phyloP scores from a whole-genome alignment of 2,113 vertebrate species.

The Oceanites oceanicus region DNA sequence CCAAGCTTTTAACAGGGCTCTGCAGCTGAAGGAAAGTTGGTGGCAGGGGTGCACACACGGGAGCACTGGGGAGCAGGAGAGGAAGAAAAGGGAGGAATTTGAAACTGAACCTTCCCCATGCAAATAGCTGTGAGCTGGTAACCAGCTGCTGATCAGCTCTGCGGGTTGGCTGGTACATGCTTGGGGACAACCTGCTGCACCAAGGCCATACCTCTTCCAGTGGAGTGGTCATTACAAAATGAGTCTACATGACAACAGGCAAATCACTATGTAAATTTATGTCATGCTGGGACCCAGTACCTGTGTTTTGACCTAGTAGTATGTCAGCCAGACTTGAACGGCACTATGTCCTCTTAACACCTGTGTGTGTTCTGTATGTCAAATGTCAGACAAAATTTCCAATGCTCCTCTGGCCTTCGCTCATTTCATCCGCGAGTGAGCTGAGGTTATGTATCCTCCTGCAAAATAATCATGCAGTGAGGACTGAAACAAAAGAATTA shows the following conservation, averaged over 20 bases:
- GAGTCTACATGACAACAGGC: background rate
- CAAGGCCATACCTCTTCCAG: background rate
- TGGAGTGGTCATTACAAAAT: background rate
- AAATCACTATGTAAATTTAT: background rate
- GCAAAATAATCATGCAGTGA: background rate
- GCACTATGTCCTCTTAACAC: background rate
- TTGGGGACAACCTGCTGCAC: background rate
- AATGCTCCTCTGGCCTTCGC: background rate
- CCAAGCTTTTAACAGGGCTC: background rate
- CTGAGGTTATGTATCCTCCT: background rate
- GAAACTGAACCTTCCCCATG: background rate
- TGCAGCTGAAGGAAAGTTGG: background rate
- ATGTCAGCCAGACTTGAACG: background rate
- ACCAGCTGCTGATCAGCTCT: background rate
- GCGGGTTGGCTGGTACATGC: background rate
- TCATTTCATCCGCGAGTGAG: background rate
- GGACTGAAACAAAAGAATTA: background rate
- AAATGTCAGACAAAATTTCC: background rate
- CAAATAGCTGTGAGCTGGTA: background rate
- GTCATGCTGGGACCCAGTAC: fast-evolving
- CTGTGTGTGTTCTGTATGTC: fast-evolving
- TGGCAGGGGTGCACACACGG: fast-evolving
- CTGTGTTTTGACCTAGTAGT: background rate
- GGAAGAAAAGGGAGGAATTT: background rate
- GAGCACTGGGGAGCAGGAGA: background rate